Base-by-base conservation (phyloP, 1,140 invertebrate species). In the Bicyclus anynana region DNA sequence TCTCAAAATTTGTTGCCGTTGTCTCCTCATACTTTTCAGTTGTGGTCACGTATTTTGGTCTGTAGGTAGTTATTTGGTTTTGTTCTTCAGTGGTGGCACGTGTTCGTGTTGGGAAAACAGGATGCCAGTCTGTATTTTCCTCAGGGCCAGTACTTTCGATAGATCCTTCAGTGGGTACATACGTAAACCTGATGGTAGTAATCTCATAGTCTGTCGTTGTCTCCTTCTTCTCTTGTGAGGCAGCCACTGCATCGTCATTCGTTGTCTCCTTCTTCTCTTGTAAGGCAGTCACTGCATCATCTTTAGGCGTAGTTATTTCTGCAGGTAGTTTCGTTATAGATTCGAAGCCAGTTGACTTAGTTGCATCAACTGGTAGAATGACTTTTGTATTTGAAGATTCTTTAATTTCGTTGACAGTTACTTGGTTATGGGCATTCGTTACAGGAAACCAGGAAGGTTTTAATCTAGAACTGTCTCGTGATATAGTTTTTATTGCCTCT, bases 311-410 rank as follows among this genome's bases (percentile, higher is more conserved):
- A 29, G 85, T 88, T 21, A 83, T 52, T 23, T 59, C 78, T 29
- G 79, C 65, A 50, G 84, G 82, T 53, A 88, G 59, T 74, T 87
- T 88, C 48, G 85, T 88, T 66, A 88, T 85, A 46, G 84, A 87
- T 81, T 84, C 83, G 62, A 86, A 85, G 67, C 76, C 78, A 64
- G 69, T 82, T 73, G 74, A 71, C 63, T 72, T 86, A 53, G 70
- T 77, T 21, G 65, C 59, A 52, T 80, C 69, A 79, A 74, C 71
- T 56, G 76, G 69, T 57, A 70, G 74, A 73, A 75, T 76, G 69
- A 61, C 73, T 60, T 81, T 67, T 53, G 58, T 50, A 68, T 59
- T 40, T 48, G 53, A 56, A 62, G 46, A 57, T 62, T 74, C 52
- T 38, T 60, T 64, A 14, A 60, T 69, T 65, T 66, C 66, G 61